Base-by-base conservation (phyloP, 92 coral and sea anemone species). In the Palythoa grandiflora region DNA sequence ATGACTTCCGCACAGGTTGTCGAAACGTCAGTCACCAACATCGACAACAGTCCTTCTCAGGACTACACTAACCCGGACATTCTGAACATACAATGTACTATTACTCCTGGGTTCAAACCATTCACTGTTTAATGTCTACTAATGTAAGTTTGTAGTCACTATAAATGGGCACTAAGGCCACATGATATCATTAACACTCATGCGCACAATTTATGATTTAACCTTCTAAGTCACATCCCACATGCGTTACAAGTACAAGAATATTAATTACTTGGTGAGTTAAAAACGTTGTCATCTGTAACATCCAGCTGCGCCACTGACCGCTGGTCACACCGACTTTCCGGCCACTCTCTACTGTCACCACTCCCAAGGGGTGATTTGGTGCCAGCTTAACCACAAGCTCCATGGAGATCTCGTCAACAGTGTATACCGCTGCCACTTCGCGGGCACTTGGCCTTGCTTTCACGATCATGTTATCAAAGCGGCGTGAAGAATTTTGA, bases 261-360 rank as follows among this genome's bases (percentile, higher is more conserved):
- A 73, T 39, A 38, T 71, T 28, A 28, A 28, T 76, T 55, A 97
- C 98, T 96, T 97, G 99, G 79, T 97, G 99, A 38, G 96, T 94
- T 1, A 97, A 92, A 21, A 97, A 97, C 12, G 98, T 97, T 1
- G 99, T 95, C 93, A 97, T 91, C 89, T 97, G 99, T 52, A 97
- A 83, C 93, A 97, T 95, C 99, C 99, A 97, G 85, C 98, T 92
- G 38, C 99, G 85, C 99, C 99, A 97, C 80, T 97, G 99, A 13
- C 95, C 91, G 2, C 91, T 83, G 8, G 96, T 91, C 71, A 97
- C 98, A 0, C 99, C 99, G 3, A 97, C 93, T 71, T 94, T 96
- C 80, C 90, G 96, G 35, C 99, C 98, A 75, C 98, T 90, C 54
- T 92, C 98, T 0, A 97, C 99, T 38, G 96, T 93, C 83, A 97